Evolutionary conservation across 2,797 vertebrate genomes (phyloP).

Genomic region (Gallinago solitaria): DNA sequence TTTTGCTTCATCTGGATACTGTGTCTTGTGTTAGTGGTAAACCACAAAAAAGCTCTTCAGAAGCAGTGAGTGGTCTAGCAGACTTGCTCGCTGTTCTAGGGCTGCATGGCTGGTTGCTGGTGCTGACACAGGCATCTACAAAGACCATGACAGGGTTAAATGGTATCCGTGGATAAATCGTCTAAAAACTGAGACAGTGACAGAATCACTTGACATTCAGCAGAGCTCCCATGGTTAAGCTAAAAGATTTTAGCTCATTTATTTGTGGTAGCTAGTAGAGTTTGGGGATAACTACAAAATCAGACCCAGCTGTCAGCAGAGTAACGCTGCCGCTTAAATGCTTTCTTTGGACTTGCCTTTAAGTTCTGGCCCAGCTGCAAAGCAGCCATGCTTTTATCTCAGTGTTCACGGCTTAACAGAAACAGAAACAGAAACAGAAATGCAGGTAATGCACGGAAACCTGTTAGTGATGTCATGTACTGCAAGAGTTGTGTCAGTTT

Average conservation of each 20-base stretch:
- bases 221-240: neutral
- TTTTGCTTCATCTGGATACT: neutral
- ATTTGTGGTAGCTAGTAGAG: neutral
- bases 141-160: neutral
- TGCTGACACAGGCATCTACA: neutral
- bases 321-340: neutral
- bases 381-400: neutral
- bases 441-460: neutral
- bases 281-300: neutral
- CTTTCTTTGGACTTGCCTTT: neutral
- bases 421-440: neutral
- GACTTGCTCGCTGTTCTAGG: neutral
- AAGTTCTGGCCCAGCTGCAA: neutral
- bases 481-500: neutral
- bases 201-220: neutral
- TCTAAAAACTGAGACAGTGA: neutral
- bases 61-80: neutral
- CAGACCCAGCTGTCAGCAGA: neutral
- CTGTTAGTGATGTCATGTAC: neutral
- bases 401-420: neutral
- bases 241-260: neutral
- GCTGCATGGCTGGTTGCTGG: neutral
- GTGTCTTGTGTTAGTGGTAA: neutral
- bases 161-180: neutral
- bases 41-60: slow-evolving; percentile 36